Evolutionary conservation across 2,888 invertebrate genomes (phyloP), one percentile per base, ranked within the genome.

Genomic region (Cataglyphis cursor): DNA sequence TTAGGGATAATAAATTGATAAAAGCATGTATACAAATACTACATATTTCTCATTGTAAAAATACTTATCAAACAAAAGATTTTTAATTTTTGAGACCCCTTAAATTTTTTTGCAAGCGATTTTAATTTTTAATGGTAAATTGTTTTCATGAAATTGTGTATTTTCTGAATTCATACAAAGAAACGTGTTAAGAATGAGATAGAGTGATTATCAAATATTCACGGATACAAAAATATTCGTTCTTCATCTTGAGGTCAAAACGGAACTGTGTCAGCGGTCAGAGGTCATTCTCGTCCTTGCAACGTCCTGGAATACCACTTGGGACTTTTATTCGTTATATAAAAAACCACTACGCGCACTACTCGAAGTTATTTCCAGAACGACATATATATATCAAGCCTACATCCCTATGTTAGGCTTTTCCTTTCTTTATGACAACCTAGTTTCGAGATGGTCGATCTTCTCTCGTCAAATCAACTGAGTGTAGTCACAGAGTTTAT

Each of bases 231-330:
- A 28, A 81, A 64, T 75, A 72, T 8, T 74, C 72, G 57, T 70
- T 15, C 28, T 28, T 21, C 61, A n/a, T 74, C 15, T 51, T 28
- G 62, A 81, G 62, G 21, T 21, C 74, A 38, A 15, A 51, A 51
- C 61, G 73, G 74, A 74, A 81, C 51, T 41, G 18, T 74, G 74
- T 51, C 62, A 62, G n/a, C 24, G 31, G 41, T 62, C 61, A 81
- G n/a, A 68, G 59, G 8, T 9, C 35, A 74, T 81, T 41, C 18
- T 59, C 28, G 31, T 31, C 28, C 61, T 61, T n/a, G 38, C 57
- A 15, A 41, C 18, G 59, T 81, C 21, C 41, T 51, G 28, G 62
- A 74, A 54, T 75, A 41, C 9, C 2, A 24, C 38, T 21, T 38
- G 41, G 38, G 51, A 75, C 62, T 51, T 74, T 64, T 64, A 62